Evolutionary conservation across 2,888 invertebrate genomes (phyloP).

Genomic region (Diabrotica balteata): DNA sequence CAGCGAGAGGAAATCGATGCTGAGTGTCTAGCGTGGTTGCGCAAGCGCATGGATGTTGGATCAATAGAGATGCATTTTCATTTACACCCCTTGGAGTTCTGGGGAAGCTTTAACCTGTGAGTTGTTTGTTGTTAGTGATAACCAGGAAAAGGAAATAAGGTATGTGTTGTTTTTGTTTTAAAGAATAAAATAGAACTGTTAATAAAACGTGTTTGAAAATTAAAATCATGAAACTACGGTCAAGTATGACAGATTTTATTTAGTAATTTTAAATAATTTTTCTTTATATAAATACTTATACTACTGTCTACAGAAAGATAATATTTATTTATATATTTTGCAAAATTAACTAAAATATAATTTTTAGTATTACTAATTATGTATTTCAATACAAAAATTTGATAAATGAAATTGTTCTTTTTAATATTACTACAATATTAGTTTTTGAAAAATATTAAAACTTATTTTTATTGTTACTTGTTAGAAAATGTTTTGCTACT

Average conservation of each 20-base stretch:
- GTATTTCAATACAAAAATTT: too few relatives aligned
- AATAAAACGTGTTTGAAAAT: background rate
- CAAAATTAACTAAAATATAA: too few relatives aligned
- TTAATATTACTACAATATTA: too few relatives aligned
- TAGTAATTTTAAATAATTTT: background rate
- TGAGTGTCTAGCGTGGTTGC: slow-evolving; percentile 47
- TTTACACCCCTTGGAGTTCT: slow-evolving; percentile 47
- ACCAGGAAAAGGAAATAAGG: slow-evolving; percentile 31
- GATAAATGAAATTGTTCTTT: too few relatives aligned
- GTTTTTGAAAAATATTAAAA: too few relatives aligned
- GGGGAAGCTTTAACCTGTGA: slow-evolving; percentile 45
- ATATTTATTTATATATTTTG: too few relatives aligned
- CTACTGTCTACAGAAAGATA: too few relatives aligned
- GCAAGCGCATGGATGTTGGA: slow-evolving; percentile 50
- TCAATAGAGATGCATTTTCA: slow-evolving; percentile 50
- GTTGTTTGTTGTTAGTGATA: slow-evolving; percentile 41
- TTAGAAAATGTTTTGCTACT: too few relatives aligned
- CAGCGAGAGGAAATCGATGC: slow-evolving; percentile 44
- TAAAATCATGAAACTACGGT: background rate
- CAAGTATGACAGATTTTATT: background rate
- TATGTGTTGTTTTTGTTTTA: slow-evolving; percentile 31
- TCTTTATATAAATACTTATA: background rate
- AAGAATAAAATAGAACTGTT: background rate
- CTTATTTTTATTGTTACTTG: too few relatives aligned
- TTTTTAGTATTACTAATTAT: too few relatives aligned